phyloP scores from a whole-genome alignment of 2,888 invertebrate genomes.

The Megastigmus dorsalis region DNA sequence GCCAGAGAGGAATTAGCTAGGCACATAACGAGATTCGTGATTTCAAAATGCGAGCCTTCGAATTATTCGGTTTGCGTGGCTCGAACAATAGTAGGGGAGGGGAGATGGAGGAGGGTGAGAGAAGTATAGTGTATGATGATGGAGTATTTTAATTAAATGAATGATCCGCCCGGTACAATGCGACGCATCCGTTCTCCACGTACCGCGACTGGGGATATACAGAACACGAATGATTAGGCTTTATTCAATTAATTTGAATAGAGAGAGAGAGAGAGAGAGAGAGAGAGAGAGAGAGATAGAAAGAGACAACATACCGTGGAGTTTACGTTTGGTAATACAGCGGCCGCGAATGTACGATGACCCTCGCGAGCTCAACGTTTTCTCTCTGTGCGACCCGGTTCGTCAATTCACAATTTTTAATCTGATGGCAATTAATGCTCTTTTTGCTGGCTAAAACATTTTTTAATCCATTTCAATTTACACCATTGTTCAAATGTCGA shows the following conservation, averaged over 20 bases:
- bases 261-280: too few species aligned
- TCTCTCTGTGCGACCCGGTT: too few species aligned
- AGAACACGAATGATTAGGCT: constrained; percentile 31
- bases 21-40: constrained; percentile 35
- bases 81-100: constrained; percentile 21
- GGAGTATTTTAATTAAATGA: constrained; percentile 47
- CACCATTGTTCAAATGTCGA: too few species aligned
- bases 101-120: not conserved
- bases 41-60: constrained; percentile 30
- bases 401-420: too few species aligned
- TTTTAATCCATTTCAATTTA: too few species aligned
- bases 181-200: too few species aligned
- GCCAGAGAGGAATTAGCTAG: not conserved
- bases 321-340: constrained; percentile 5
- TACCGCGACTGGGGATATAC: too few species aligned
- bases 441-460: too few species aligned
- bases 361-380: not conserved
- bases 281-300: too few species aligned
- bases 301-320: too few species aligned
- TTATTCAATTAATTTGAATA: constrained; percentile 37
- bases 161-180: constrained; percentile 25
- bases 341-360: too few species aligned
- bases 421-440: too few species aligned
- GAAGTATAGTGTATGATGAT: constrained; percentile 42
- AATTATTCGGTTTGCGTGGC: constrained; percentile 21